Percentiles rank a stretch among this genome's conserved stretches.
Conservation (phyloP, 2,113 vertebrate genomes). For the Charadrius vociferus region DNA sequence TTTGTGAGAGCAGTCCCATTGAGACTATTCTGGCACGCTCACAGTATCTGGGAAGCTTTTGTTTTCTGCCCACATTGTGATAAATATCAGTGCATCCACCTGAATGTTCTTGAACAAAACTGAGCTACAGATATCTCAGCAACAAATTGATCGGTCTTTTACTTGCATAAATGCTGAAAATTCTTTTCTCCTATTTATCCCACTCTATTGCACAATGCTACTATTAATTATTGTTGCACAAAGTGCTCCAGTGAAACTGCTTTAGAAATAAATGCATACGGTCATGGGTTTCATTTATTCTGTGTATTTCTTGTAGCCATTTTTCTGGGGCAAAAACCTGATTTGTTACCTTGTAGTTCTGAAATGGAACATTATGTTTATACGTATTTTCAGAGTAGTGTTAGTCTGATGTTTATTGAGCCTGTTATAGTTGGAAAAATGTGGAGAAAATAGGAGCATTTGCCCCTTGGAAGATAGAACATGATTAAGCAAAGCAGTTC, state of each 20-base stretch:
- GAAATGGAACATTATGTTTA: not conserved
- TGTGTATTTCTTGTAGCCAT: not conserved
- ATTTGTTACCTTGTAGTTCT: not conserved
- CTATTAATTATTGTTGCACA: not conserved
- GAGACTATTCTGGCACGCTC: not conserved
- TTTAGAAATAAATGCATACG: not conserved
- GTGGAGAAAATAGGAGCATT: not conserved
- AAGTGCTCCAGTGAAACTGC: not conserved
- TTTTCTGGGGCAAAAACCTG: not conserved
- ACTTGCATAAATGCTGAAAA: not conserved
- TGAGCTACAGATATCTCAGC: not conserved
- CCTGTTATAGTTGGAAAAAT: not conserved
- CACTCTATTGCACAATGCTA: not conserved
- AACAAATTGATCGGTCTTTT: not conserved
- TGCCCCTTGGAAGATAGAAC: not conserved
- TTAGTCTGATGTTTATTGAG: not conserved
- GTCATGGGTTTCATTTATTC: not conserved
- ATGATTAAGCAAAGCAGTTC: not conserved
- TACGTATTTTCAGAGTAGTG: not conserved
- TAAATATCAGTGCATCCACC: not conserved
- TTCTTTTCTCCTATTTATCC: not conserved
- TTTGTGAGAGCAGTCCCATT: slow-evolving; percentile 47
- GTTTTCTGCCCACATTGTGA: not conserved
- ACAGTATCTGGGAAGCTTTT: slow-evolving; percentile 24
- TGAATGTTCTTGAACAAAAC: slow-evolving; percentile 37